Conservation (phyloP, 2,113 vertebrate genomes). For the Chlamydotis undulata region DNA sequence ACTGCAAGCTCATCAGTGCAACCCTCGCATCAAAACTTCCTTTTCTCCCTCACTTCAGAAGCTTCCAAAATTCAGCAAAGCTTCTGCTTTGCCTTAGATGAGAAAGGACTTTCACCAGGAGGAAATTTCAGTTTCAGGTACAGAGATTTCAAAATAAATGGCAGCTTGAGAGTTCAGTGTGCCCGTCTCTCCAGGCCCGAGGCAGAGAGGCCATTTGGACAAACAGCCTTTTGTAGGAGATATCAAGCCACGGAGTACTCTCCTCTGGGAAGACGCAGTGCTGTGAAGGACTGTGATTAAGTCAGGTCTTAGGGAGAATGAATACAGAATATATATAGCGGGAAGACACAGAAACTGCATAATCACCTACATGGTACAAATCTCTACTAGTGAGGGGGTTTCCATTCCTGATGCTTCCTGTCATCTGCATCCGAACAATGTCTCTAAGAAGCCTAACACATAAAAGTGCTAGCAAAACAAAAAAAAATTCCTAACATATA, state of each 20-base stretch:
- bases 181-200: accelerated
- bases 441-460: neutral
- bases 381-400: neutral
- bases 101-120: neutral
- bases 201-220: neutral
- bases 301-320: neutral
- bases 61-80: neutral
- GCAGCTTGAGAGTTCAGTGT: neutral
- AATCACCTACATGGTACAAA: neutral
- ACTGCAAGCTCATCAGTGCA: neutral
- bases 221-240: neutral
- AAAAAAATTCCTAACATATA: neutral
- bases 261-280: neutral
- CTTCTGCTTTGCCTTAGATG: neutral
- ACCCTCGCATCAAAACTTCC: neutral
- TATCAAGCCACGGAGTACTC: neutral
- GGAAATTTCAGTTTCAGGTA: neutral
- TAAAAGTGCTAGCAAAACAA: neutral
- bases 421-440: neutral
- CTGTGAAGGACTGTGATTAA: neutral
- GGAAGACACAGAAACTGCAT: neutral
- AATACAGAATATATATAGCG: neutral
- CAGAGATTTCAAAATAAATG: neutral
- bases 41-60: neutral
- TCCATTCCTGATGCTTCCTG: neutral